Conservation (phyloP, 30 jellyfish, hydroid and myxozoan genomes). For the Cassiopea xamachana region DNA sequence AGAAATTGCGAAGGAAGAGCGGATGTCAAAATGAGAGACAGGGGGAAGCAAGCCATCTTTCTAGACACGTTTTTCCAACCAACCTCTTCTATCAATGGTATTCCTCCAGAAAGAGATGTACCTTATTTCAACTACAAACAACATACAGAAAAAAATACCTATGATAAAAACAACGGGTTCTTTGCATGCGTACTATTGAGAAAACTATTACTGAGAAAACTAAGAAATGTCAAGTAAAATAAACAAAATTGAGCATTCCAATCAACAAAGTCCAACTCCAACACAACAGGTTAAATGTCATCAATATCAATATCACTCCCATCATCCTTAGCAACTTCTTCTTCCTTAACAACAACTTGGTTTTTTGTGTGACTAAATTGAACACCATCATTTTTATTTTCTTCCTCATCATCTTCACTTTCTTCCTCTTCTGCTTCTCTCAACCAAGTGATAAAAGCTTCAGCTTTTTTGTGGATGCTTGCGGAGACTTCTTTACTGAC, state of each 20-base stretch:
- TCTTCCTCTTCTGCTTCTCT: conserved; percentile 97
- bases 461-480: conserved; percentile 91
- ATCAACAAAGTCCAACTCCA: not conserved
- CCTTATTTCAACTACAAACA: too few species aligned
- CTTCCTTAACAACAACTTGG: conserved; percentile 68
- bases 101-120: too few species aligned
- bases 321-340: conserved; percentile 43
- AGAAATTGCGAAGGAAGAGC: too few species aligned
- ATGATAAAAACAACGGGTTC: too few species aligned
- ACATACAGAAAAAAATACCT: too few species aligned
- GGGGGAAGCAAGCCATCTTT: too few species aligned
- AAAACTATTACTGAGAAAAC: too few species aligned
- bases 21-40: too few species aligned
- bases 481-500: conserved; percentile 84
- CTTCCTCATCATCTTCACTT: conserved; percentile 97
- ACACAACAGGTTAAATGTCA: conserved; percentile 12
- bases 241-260: not conserved
- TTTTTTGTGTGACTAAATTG: conserved; percentile 90
- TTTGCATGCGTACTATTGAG: too few species aligned
- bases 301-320: conserved; percentile 92
- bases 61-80: too few species aligned
- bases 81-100: too few species aligned
- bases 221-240: too few species aligned
- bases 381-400: conserved; percentile 86
- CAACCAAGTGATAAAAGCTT: conserved; percentile 95